These are phyloP conservation scores for Cylindroiulus punctatus DNA, from an alignment of 2,888 invertebrate genomes.

Conservation along the genomic window DNA sequence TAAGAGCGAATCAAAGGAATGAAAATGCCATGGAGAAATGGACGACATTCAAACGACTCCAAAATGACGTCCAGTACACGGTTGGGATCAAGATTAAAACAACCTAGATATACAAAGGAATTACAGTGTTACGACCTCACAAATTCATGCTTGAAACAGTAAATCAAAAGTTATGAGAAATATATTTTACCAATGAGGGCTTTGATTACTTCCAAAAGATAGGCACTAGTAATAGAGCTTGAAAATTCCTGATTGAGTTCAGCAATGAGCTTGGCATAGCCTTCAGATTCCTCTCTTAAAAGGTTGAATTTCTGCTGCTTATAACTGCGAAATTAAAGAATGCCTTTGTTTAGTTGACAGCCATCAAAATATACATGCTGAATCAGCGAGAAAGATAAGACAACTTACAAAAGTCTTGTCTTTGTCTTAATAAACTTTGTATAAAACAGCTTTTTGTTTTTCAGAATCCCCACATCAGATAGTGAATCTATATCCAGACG, in stretches of 20 bases:
- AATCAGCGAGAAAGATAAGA: background rate
- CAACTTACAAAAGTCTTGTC: conserved; percentile 95
- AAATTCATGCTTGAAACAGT: background rate
- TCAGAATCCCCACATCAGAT: conserved; percentile 89
- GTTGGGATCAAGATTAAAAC: conserved; percentile 99
- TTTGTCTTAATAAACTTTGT: conserved; percentile 97
- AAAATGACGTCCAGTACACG: conserved; percentile 94
- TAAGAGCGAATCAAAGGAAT: conserved; percentile 87
- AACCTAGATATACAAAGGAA: conserved; percentile 73
- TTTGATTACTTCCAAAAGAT: conserved; percentile 87
- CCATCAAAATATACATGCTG: background rate
- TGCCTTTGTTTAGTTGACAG: background rate
- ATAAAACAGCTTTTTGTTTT: conserved; percentile 84
- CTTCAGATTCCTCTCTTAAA: conserved; percentile 98
- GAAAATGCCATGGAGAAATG: conserved; percentile 77
- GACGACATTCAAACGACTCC: conserved; percentile 87
- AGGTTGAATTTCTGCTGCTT: conserved; percentile 99
- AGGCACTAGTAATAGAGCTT: conserved; percentile 61
- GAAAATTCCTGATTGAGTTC: conserved; percentile 82
- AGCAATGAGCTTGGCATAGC: conserved; percentile 94
- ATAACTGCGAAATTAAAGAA: conserved; percentile 77
- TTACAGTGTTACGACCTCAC: background rate
- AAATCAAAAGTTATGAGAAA: background rate
- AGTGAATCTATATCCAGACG: conserved; percentile 92
- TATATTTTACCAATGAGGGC: conserved; percentile 83